Base-by-base conservation (phyloP, 2,888 invertebrate genomes). In the Hypselothyrea guttata region DNA sequence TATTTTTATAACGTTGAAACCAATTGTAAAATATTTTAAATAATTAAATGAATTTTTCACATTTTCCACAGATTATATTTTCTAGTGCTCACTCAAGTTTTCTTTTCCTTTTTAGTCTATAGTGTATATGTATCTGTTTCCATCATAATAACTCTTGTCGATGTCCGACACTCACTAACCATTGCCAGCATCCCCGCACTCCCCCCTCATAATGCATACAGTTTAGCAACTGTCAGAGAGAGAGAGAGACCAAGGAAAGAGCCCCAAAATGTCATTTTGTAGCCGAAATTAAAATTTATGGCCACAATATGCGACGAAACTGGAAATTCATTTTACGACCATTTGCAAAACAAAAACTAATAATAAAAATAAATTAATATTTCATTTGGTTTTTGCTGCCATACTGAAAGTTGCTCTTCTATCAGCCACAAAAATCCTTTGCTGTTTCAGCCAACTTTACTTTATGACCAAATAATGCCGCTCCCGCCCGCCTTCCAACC, bases 331-430 rank as follows among this genome's bases (percentile, higher is more conserved):
- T 76, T 76, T 75, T 73, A 79, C 61, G 75, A 62, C 58, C 66
- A 48, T 57, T 48, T 22, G 53, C 69, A 64, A 71, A 44, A 45
- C 31, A 5, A 34, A 48, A 48, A 49, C 46, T 16, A 33, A 61
- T 53, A 54, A 70, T 66, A 67, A 70, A 75, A 75, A 71, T 77
- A 74, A 74, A 72, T 81, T 81, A 77, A 81, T 81, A 81, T 76
- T 77, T 75, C 54, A 81, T 71, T 62, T 60, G 57, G 57, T 56
- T 61, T 68, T 64, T 27, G 22, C 5, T 22, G 22, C 40, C 22
- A 22, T 5, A 22, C 22, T 22, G 5, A 22, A 22, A 22, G 22
- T 22, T 22, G 22, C 22, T 13, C 40, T 16, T 18, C 35, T 33
- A 28, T 28, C 34, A 30, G 33, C 40, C 46, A 38, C 40, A 49